These are phyloP conservation scores for Siderastrea siderea DNA, from an alignment of 92 coral and sea anemone species.

Conservation along the genomic window DNA sequence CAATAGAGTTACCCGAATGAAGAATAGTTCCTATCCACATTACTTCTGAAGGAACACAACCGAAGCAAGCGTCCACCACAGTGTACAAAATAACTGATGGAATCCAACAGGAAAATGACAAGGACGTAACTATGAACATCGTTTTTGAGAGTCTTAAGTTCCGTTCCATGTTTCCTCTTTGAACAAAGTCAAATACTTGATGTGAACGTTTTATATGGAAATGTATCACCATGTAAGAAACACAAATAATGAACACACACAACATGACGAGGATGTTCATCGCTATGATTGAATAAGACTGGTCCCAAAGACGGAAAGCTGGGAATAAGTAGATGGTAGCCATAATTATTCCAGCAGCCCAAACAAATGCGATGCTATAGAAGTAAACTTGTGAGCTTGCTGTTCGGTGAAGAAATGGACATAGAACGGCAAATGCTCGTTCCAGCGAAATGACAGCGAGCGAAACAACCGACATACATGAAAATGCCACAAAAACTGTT, in stretches of 20 bases:
- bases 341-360: neutral
- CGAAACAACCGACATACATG: neutral
- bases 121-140: neutral
- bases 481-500: neutral
- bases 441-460: neutral
- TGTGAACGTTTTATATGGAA: neutral
- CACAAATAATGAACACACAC: neutral
- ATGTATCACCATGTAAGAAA: neutral
- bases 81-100: neutral
- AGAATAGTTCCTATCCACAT: neutral
- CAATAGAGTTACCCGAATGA: neutral
- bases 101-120: slow-evolving; percentile 4
- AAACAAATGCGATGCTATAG: neutral
- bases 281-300: neutral
- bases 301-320: neutral
- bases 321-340: neutral
- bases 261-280: neutral
- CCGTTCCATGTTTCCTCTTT: neutral
- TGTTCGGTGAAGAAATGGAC: slow-evolving; percentile 12
- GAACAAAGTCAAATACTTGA: neutral
- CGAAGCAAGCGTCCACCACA: neutral
- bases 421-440: neutral
- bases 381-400: neutral
- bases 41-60: neutral
- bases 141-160: slow-evolving; percentile 17